Evolutionary conservation across 1,140 invertebrate species (phyloP), one percentile per base, ranked within the genome.

Genomic region (Drosophila melanica): DNA sequence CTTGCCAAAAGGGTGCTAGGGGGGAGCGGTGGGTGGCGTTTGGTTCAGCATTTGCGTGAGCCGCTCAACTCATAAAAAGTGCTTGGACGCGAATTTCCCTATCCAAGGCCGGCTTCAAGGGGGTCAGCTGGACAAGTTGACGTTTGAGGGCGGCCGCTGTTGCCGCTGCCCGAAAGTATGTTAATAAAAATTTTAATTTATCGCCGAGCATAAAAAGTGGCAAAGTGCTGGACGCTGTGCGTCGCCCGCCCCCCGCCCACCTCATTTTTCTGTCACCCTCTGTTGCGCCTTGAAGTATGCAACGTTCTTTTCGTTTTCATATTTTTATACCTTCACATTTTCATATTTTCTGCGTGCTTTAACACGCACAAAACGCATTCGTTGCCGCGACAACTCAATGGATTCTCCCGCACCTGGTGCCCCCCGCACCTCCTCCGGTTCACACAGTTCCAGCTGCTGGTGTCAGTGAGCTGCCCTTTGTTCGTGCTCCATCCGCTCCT

Each of bases 171-270:
- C 33, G 68, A 70, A 81, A 74, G 64, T 77, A 80, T 74, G 81
- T 77, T 84, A 86, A 86, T 86, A 85, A 71, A 77, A 86, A 67
- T 86, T 85, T 86, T 81, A 85, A 85, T 86, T 85, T 85, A 85
- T 86, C 58, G 60, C 62, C 62, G 58, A 64, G 62, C 69, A 81
- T 77, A 77, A 81, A 81, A 86, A 71, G 60, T 81, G 62, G 62
- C 74, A 64, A 77, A 77, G 51, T 74, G 65, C 73, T 67, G 75
- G 66, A 44, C 72, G 39, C 30, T 6, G 10, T 44, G 12, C 55
- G 27, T 12, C 39, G 42, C 44, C 33, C 20, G 20, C 20, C 16
- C 20, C 27, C 27, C 27, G 27, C 35, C n/a, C 33, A 4, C 30
- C 20, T 1, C 20, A 3, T 23, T 23, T 2, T 4, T 23, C 20